Percentiles rank a stretch among this genome's conserved stretches.
These are phyloP conservation scores for Desmophyllum pertusum DNA, from an alignment of 92 coral and sea anemone species.

Conservation along the genomic window DNA sequence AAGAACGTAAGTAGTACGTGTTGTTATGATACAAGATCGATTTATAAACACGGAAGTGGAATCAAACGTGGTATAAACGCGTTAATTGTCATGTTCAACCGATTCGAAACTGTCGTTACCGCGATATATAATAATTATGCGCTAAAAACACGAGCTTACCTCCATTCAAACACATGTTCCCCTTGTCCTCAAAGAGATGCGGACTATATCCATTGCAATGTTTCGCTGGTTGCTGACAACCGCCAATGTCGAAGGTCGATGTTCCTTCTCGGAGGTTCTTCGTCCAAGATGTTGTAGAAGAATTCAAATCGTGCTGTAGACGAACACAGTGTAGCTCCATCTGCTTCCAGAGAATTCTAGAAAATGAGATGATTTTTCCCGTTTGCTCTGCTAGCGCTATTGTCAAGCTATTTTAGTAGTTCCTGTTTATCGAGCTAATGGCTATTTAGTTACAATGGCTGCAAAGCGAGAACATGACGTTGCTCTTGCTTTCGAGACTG, in stretches of 20 bases:
- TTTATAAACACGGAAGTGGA: conserved; percentile 14
- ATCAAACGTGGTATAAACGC: neutral
- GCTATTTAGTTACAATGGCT: neutral
- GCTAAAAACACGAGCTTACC: neutral
- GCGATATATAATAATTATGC: neutral
- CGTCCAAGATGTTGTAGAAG: neutral
- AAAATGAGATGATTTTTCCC: neutral
- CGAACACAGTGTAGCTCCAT: conserved; percentile 4
- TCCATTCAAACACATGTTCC: neutral
- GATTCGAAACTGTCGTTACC: neutral
- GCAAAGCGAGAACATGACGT: neutral
- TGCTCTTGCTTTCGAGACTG: neutral
- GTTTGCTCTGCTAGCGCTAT: conserved; percentile 4
- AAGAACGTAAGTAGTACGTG: neutral
- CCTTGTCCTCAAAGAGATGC: neutral
- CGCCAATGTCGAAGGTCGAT: neutral
- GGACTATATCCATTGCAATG: neutral
- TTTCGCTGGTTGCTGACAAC: neutral
- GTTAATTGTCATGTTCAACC: neutral
- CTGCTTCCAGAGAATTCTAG: neutral
- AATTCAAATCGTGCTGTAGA: neutral
- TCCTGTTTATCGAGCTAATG: neutral
- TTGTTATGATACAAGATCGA: too few species aligned
- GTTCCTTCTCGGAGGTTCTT: neutral
- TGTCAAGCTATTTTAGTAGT: conserved; percentile 16